phyloP scores from a whole-genome alignment of 2,888 invertebrate species.

The Laspeyria flexula region DNA sequence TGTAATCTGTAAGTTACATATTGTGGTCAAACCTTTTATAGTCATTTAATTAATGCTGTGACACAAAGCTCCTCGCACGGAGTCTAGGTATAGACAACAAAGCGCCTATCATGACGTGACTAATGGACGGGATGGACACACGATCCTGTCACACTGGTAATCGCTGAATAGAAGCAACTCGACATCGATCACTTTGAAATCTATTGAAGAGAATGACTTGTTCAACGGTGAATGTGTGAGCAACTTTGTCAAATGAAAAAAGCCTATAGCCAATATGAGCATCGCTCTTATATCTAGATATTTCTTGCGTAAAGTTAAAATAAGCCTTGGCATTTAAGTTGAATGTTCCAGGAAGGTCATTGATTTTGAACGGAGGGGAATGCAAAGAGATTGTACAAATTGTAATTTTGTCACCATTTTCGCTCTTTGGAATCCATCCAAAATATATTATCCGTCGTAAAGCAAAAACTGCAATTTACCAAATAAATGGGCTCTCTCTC shows the following conservation, averaged over 20 bases:
- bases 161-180: too few relatives aligned
- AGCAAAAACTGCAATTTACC: constrained; percentile 26
- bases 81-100: too few relatives aligned
- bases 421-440: constrained; percentile 34
- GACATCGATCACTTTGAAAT: too few relatives aligned
- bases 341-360: constrained; percentile 6
- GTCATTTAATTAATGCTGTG: too few relatives aligned
- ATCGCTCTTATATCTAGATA: not conserved
- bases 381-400: constrained; percentile 17
- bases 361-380: constrained; percentile 15
- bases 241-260: not conserved
- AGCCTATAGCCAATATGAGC: too few relatives aligned
- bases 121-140: too few relatives aligned
- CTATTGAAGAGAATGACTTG: too few relatives aligned
- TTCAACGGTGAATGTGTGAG: not conserved
- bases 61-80: too few relatives aligned
- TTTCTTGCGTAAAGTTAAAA: not conserved
- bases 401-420: constrained; percentile 23
- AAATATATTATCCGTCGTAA: constrained; percentile 17
- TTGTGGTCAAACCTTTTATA: too few relatives aligned
- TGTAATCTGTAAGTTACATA: too few relatives aligned
- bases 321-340: not conserved
- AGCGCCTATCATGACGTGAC: too few relatives aligned
- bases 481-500: constrained; percentile 13
- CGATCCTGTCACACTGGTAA: too few relatives aligned